Conservation (phyloP, 2,797 vertebrate genomes). For the Labeo calbasu region DNA sequence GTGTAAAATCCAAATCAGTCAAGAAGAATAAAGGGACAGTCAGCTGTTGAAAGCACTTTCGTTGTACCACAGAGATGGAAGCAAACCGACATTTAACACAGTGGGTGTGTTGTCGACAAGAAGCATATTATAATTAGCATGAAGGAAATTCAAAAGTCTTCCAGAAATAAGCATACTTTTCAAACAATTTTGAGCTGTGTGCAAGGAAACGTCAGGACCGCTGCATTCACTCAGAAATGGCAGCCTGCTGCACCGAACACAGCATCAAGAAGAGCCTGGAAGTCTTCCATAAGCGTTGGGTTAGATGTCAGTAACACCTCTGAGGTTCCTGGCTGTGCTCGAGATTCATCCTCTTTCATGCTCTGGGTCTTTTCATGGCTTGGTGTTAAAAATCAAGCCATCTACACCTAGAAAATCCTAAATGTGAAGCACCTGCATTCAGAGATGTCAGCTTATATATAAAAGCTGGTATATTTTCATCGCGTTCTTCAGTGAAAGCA, state of each 20-base stretch:
- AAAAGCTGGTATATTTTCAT: background rate
- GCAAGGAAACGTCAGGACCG: background rate
- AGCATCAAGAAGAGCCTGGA: background rate
- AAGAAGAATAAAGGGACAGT: slow-evolving; percentile 18
- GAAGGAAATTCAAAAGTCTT: background rate
- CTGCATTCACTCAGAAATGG: slow-evolving; percentile 2
- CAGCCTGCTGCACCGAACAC: background rate
- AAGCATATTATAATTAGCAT: slow-evolving; percentile 11
- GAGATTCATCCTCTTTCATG: background rate
- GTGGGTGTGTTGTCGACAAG: background rate
- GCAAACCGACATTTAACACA: slow-evolving; percentile 30
- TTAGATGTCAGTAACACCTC: slow-evolving; percentile 17
- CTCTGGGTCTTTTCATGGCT: background rate
- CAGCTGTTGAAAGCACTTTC: slow-evolving; percentile 9
- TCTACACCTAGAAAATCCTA: background rate
- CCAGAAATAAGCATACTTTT: slow-evolving; percentile 17
- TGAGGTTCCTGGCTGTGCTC: slow-evolving; percentile 10
- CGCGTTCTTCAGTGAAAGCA: background rate
- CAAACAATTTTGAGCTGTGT: background rate
- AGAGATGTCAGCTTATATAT: slow-evolving; percentile 24
- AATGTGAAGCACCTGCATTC: background rate
- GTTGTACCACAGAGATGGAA: slow-evolving; percentile 15
- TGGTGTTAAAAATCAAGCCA: background rate
- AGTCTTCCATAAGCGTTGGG: background rate
- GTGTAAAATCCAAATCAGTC: slow-evolving; percentile 21